These are phyloP conservation scores for Syrmaticus mikado DNA, from an alignment of 2,113 vertebrate genomes.

Conservation along the genomic window DNA sequence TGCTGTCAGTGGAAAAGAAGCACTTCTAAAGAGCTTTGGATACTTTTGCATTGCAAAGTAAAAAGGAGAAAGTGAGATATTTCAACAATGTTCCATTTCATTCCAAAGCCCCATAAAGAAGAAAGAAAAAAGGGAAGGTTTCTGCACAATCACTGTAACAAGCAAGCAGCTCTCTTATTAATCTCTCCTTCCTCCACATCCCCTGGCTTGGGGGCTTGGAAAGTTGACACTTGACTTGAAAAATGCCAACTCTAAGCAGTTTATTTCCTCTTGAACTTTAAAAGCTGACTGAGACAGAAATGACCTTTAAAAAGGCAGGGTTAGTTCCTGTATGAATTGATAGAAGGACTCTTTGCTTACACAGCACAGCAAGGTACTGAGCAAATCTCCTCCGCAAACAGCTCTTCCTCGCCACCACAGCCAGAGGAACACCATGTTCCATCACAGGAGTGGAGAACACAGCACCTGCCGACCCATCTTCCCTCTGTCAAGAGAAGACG, in stretches of 20 bases:
- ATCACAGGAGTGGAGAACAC: neutral
- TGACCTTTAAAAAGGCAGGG: slow-evolving; percentile 80
- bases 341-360: slow-evolving; percentile 62
- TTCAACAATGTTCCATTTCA: slow-evolving; percentile 30
- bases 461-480: neutral
- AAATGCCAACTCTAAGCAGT: slow-evolving; percentile 81
- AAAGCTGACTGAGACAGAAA: slow-evolving; percentile 76
- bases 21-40: slow-evolving; percentile 20
- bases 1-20: slow-evolving; percentile 40
- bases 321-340: slow-evolving; percentile 66
- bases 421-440: neutral
- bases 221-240: slow-evolving; percentile 80
- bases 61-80: slow-evolving; percentile 61
- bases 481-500: neutral
- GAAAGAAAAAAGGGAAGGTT: slow-evolving; percentile 14
- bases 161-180: slow-evolving; percentile 60
- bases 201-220: slow-evolving; percentile 47
- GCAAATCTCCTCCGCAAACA: slow-evolving; percentile 60
- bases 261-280: slow-evolving; percentile 83
- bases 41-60: slow-evolving; percentile 29
- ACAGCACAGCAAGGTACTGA: slow-evolving; percentile 38
- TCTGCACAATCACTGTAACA: slow-evolving; percentile 61
- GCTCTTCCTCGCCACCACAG: slow-evolving; percentile 5
- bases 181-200: slow-evolving; percentile 52
- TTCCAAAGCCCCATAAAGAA: slow-evolving; percentile 17